Evolutionary conservation across 2,113 vertebrate genomes (phyloP), one percentile per base, ranked within the genome.

Genomic region (Oenanthe oenanthe): DNA sequence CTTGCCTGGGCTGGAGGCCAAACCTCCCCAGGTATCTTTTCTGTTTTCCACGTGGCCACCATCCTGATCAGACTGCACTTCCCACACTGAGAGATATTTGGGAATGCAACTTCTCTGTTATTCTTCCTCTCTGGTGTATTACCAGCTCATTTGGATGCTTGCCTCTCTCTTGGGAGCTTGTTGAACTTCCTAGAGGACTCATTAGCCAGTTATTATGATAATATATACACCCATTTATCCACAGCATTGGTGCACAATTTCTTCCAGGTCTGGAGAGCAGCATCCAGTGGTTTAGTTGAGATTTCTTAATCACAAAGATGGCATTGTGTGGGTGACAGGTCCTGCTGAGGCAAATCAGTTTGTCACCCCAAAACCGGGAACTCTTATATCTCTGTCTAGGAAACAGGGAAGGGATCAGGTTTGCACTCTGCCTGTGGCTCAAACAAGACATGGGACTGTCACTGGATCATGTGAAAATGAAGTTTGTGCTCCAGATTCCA

Each of bases 281-380:
- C 98, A 92, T 98, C 98, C 38, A 99, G 86, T 0, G 98, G 97
- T 91, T 98, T 96, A 1, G 36, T 16, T 2, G 99, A 98, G 8
- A 98, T 96, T 34, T 93, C 95, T 1, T 97, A 81, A 2, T 99
- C 99, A 99, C 96, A 82, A 99, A 99, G 78, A 99, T 98, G 43
- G 98, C 98, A 0, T 99, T 99, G 97, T 99, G 98, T 6, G 98
- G 98, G n/a, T 98, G 97, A 3, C 98, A 98, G 31, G 97, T 98
- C 6, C 99, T 98, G 95, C 98, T 99, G 92, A 98, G 89, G 40
- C 98, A 98, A 3, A 98, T 99, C 6, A 99, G 86, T 82, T 98
- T 99, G 84, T 98, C 98, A 2, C 95, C 98, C 3, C 96, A 97
- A 60, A 98, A 42, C 21, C 85, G 22, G 12, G 96, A 86, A 21